Base-by-base conservation (phyloP, 2,888 invertebrate genomes). In the Philaethria dido region DNA sequence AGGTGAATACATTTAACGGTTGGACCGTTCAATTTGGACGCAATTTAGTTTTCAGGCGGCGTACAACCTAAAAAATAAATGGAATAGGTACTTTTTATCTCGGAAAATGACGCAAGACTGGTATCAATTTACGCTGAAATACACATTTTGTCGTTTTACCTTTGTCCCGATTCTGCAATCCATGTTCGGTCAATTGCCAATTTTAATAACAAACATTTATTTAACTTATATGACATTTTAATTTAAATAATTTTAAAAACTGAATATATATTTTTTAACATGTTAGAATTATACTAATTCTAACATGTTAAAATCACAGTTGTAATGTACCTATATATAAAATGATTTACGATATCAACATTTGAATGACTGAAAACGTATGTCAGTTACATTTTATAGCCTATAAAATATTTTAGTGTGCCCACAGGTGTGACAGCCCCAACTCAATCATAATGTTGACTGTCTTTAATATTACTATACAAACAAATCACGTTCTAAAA, bases 351-450 rank as follows among this genome's bases (percentile, higher is more conserved):
- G 73, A 71, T 69, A 65, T 68, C 61, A 75, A 75, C 79, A 77
- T 73, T 75, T 71, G 72, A 76, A 77, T 72, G 76, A 73, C 69
- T 77, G 75, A 75, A 83, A 85, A 83, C 79, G 81, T 78, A 72
- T 62, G 61, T 64, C 77, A 77, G 76, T 75, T 76, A 78, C 79
- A 82, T 84, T 87, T 85, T 80, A 83, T 83, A 77, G 78, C 79
- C 80, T 75, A 81, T 85, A 88, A 87, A 88, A 80, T 77, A 77
- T 84, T 87, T 88, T 85, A 90, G 81, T 80, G 77, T 81, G 79
- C 80, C 82, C 84, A 82, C 89, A 90, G 90, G 86, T 89, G 90
- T 76, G 82, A 79, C 82, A 83, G 81, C 83, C 81, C 74, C 81
- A 79, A 79, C 80, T 80, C 78, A 82, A 79, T 84, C 85, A 81